phyloP scores from a whole-genome alignment of 1,140 invertebrate genomes.

The Lepidurus couesii region DNA sequence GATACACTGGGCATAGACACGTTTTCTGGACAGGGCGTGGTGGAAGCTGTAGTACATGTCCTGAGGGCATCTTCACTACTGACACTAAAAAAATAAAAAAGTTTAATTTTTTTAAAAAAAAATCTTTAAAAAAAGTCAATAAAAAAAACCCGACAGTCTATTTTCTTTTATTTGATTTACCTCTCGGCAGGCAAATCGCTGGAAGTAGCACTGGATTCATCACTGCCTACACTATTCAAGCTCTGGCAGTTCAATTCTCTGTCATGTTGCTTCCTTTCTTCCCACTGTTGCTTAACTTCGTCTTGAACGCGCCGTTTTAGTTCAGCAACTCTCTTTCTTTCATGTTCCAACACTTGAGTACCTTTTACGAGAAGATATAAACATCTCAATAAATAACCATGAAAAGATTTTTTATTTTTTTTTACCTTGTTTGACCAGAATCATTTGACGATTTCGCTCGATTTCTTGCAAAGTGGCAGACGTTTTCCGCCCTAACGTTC shows the following conservation, averaged over 20 bases:
- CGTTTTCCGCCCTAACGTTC: conserved; percentile 69
- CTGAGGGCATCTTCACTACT: conserved; percentile 38
- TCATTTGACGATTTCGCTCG: conserved; percentile 74
- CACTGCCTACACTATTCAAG: conserved; percentile 62
- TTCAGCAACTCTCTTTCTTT: conserved; percentile 75
- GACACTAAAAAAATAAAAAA: conserved; percentile 31
- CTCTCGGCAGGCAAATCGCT: conserved; percentile 60
- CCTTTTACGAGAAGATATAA: conserved; percentile 49
- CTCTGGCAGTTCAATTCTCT: conserved; percentile 61
- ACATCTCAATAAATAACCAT: not conserved
- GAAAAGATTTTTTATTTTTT: not conserved
- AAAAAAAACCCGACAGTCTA: too few species aligned
- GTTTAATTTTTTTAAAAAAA: not conserved
- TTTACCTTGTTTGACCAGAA: conserved; percentile 78
- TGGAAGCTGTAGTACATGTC: conserved; percentile 31
- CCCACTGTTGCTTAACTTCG: conserved; percentile 79
- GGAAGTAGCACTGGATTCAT: conserved; percentile 56
- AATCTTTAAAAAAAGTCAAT: conserved; percentile 16
- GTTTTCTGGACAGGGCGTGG: conserved; percentile 25
- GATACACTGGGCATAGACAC: conserved; percentile 29
- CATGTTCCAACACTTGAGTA: conserved; percentile 83
- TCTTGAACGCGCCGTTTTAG: conserved; percentile 78
- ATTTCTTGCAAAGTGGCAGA: conserved; percentile 83
- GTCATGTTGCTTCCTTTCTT: conserved; percentile 50
- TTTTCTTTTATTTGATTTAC: conserved; percentile 41